Percentiles rank a stretch among this genome's conserved stretches.
These are phyloP conservation scores for Pandemis corylana DNA, from an alignment of 2,888 invertebrate species.

Conservation along the genomic window DNA sequence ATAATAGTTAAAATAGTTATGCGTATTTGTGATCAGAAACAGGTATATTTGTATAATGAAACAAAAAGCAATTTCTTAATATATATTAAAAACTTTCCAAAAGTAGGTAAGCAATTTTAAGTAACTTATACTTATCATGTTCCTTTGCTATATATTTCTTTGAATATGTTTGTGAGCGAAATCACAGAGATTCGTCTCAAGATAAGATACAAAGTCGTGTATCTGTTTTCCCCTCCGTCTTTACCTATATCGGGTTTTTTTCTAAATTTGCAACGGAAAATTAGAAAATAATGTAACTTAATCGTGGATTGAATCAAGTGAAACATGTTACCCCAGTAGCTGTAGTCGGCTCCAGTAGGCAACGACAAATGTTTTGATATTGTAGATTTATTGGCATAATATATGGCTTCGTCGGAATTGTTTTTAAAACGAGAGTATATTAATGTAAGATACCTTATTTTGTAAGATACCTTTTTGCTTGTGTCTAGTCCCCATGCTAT, in stretches of 20 bases:
- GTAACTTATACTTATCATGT: background rate
- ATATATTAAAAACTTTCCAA: background rate
- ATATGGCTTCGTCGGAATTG: background rate
- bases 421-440: conserved; percentile 22
- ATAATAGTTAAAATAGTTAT: too few relatives aligned
- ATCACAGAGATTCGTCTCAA: background rate
- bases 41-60: background rate
- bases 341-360: conserved; percentile 11
- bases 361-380: conserved; percentile 8
- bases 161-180: background rate
- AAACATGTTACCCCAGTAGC: background rate
- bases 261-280: too few relatives aligned
- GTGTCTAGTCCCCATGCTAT: conserved; percentile 65
- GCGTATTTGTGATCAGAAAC: background rate
- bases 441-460: conserved; percentile 38
- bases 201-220: background rate
- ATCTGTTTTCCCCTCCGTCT: too few relatives aligned
- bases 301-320: too few relatives aligned
- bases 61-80: conserved; percentile 7
- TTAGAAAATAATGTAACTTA: too few relatives aligned
- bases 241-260: too few relatives aligned
- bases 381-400: conserved; percentile 8
- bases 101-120: background rate
- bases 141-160: background rate
- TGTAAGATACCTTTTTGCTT: conserved; percentile 57